Base-by-base conservation (phyloP, 2,888 invertebrate genomes). In the Ceramica pisi region DNA sequence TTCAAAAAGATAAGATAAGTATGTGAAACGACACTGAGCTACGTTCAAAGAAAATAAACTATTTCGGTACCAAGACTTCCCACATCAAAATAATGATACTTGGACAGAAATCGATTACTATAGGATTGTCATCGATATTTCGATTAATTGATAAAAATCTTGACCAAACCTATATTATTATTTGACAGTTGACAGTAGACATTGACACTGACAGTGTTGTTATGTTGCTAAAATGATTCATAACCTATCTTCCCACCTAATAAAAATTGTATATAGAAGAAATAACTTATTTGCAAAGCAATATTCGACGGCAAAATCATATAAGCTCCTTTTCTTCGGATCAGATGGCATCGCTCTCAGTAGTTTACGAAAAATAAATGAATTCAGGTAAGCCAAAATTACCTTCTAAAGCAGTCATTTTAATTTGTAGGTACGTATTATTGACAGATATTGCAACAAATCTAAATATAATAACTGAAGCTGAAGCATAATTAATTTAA, bases 271-370 rank as follows among this genome's bases (percentile, higher is more conserved):
- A 80, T 88, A 19, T 63, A 80, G 8, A 5, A 74, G 50, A 65
- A 93, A 83, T 74, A 85, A 88, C 88, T 89, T 90, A 81, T 67
- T 68, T 87, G 60, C 73, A 10, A 87, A 88, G 57, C 81, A 82
- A 80, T 90, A 87, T 75, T 83, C 87, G 63, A 72, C 71, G 46
- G 86, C 74, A 71, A 89, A 88, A 61, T 82, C 89, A 31, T 93
- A 92, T 74, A 95, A 93, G 84, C 89, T 96, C 21, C 89, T 99
- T 59, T 99, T 99, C 93, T 98, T 99, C 92, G 99, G 99, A 10
- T 98, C 98, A 19, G 98, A 99, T 91, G 95, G 96, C 65, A 99
- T 99, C 94, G 97, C 98, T 0, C 88, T 98, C 31, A 97, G 97
- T 78, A 98, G 98, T 90, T 95, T 99, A 62, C 96, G 96, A 91